Evolutionary conservation across 1,140 invertebrate species (phyloP).

Genomic region (silkworm (Bombyx mori)): DNA sequence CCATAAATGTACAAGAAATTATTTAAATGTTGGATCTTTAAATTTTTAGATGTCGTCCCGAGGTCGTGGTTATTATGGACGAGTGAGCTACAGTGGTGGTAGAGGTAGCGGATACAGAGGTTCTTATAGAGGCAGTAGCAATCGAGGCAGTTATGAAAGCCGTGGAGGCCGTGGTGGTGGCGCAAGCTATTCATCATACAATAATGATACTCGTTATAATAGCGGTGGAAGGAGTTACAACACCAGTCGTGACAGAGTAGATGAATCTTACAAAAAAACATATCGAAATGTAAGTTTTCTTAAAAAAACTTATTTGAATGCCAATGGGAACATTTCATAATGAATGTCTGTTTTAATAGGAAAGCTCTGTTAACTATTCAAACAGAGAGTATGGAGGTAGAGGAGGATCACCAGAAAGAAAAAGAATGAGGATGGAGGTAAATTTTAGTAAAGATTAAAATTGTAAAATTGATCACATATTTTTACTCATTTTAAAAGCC

Average conservation of each 20-base stretch:
- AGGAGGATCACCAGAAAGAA: slow-evolving; percentile 64
- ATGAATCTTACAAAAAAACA: slow-evolving; percentile 64
- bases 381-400: slow-evolving; percentile 59
- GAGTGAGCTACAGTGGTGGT: slow-evolving; percentile 51
- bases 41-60: slow-evolving; percentile 56
- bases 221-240: slow-evolving; percentile 50
- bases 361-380: slow-evolving; percentile 48
- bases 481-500: too few relatives aligned
- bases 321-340: slow-evolving; percentile 17
- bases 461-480: too few relatives aligned
- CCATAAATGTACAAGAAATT: too few relatives aligned
- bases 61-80: slow-evolving; percentile 45
- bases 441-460: slow-evolving; percentile 18
- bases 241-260: slow-evolving; percentile 55
- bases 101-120: slow-evolving; percentile 50
- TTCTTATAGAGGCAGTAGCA: slow-evolving; percentile 49
- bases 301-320: too few relatives aligned
- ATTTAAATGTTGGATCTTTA: too few relatives aligned
- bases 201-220: slow-evolving; percentile 53
- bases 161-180: slow-evolving; percentile 39
- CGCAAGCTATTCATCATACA: slow-evolving; percentile 45
- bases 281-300: slow-evolving; percentile 61
- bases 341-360: slow-evolving; percentile 26
- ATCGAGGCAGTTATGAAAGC: slow-evolving; percentile 49
- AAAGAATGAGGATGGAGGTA: slow-evolving; percentile 70